Evolutionary conservation across 2,113 vertebrate genomes (phyloP).

Genomic region (Silurus glanis): DNA sequence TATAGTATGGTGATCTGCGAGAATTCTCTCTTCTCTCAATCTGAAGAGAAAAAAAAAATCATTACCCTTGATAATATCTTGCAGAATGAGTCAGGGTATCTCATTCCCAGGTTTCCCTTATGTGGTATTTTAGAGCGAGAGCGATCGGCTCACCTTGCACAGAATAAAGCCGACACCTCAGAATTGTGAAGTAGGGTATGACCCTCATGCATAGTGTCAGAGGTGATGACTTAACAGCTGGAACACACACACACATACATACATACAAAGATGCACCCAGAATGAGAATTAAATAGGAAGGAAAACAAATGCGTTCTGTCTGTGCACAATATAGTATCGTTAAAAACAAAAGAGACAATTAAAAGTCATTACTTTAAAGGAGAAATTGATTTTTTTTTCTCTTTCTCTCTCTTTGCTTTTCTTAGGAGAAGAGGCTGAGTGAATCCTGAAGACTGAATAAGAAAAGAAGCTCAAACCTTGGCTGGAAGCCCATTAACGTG

Average conservation of each 20-base stretch:
- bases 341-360: constrained; percentile 25
- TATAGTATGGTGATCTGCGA: neutral
- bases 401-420: constrained; percentile 9
- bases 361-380: constrained; percentile 17
- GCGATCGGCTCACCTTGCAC: constrained; percentile 21
- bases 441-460: constrained; percentile 31
- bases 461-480: constrained; percentile 10
- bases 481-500: constrained; percentile 25
- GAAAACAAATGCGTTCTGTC: neutral
- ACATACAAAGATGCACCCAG: neutral
- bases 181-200: constrained; percentile 1
- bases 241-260: constrained; percentile 14
- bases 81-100: neutral
- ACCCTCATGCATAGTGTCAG: neutral
- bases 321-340: constrained; percentile 43
- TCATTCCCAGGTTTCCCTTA: constrained; percentile 23
- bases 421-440: constrained; percentile 22
- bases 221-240: constrained; percentile 22
- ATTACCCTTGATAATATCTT: constrained; percentile 25
- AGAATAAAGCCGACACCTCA: constrained; percentile 16
- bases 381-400: constrained; percentile 24
- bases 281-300: neutral
- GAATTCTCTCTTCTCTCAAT: constrained; percentile 10
- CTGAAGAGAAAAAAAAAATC: neutral
- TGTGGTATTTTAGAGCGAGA: neutral